Conservation (phyloP, 2,888 invertebrate species). For the Thalpophila matura region DNA sequence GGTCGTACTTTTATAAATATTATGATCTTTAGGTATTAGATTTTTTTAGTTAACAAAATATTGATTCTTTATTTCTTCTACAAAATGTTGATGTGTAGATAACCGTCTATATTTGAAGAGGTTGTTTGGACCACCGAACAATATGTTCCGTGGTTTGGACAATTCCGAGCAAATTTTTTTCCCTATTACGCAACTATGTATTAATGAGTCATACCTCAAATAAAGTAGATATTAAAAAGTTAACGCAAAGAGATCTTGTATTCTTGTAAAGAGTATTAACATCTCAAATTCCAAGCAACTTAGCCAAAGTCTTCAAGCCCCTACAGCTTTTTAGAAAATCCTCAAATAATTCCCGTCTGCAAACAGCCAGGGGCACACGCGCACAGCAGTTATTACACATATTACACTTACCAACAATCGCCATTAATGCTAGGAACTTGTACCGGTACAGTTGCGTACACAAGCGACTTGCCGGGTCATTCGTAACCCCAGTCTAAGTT, state of each 20-base stretch:
- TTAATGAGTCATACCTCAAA: too few species aligned
- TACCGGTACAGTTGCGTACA: conserved; percentile 81
- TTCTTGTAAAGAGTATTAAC: too few species aligned
- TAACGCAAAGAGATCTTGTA: too few species aligned
- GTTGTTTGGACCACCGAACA: too few species aligned
- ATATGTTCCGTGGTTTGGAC: too few species aligned
- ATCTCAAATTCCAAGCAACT: not conserved
- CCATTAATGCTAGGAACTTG: conserved; percentile 81
- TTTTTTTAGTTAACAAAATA: too few species aligned
- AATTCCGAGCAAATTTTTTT: too few species aligned
- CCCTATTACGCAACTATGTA: too few species aligned
- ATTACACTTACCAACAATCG: conserved; percentile 88
- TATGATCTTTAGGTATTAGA: conserved; percentile 15
- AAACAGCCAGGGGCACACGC: conserved; percentile 42
- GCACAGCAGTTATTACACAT: conserved; percentile 80
- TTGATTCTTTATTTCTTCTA: too few species aligned
- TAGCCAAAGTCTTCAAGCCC: conserved; percentile 2
- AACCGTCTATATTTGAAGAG: too few species aligned
- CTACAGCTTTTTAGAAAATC: conserved; percentile 44
- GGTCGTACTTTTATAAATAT: conserved; percentile 16
- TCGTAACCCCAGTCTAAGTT: conserved; percentile 70
- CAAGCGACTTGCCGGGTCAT: conserved; percentile 81
- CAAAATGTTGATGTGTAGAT: too few species aligned
- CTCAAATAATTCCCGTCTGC: conserved; percentile 45
- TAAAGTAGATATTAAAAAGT: too few species aligned